phyloP scores from a whole-genome alignment of 2,797 vertebrate genomes.

The Gambelia wislizenii region DNA sequence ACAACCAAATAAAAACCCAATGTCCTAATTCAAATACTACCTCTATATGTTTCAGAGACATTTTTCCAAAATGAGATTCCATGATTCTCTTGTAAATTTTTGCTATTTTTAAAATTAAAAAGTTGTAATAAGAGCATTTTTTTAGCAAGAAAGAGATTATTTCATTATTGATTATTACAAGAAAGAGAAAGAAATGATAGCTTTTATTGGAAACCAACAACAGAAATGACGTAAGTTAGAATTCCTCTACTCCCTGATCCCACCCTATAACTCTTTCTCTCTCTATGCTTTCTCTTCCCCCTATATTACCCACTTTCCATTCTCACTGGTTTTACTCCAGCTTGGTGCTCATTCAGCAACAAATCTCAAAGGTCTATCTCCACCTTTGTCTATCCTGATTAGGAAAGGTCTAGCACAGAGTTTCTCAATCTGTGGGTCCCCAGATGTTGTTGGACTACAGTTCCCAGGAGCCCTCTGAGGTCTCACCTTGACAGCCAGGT shows the following conservation, averaged over 20 bases:
- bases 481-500: too few species aligned
- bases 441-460: too few species aligned
- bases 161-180: too few species aligned
- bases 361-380: not conserved
- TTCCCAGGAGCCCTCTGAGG: too few species aligned
- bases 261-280: not conserved
- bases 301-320: not conserved
- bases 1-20: not conserved
- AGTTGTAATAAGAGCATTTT: not conserved
- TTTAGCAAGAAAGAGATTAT: not conserved
- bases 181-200: not conserved
- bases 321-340: not conserved
- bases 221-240: not conserved
- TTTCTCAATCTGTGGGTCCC: too few species aligned
- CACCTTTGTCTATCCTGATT: not conserved
- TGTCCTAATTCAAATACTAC: not conserved
- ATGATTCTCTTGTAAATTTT: not conserved
- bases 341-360: not conserved
- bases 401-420: not conserved
- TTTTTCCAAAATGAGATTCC: not conserved
- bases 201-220: not conserved
- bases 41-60: not conserved
- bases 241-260: not conserved
- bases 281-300: not conserved
- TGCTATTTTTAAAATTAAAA: slow-evolving; percentile 3